Evolutionary conservation across 1,140 invertebrate species (phyloP).

Genomic region (Choristoneura fumiferana): DNA sequence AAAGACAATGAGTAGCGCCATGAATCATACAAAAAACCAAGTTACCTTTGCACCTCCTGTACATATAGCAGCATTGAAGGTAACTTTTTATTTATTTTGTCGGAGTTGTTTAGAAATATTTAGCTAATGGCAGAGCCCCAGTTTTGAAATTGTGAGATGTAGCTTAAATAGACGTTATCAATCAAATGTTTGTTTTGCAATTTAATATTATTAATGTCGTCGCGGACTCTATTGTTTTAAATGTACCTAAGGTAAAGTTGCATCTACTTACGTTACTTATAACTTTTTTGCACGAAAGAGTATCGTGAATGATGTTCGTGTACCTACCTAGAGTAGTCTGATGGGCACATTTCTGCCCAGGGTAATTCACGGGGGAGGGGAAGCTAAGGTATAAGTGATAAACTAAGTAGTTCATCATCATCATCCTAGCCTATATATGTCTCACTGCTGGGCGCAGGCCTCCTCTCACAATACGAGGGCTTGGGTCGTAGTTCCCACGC

Average conservation of each 20-base stretch:
- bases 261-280: no score
- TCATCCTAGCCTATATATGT: no score
- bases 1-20: slow-evolving; percentile 47
- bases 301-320: no score
- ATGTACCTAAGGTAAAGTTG: background rate
- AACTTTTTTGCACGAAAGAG: no score
- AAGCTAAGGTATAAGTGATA: no score
- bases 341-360: no score
- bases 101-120: slow-evolving; percentile 44
- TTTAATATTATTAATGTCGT: background rate
- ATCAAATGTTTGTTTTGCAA: slow-evolving; percentile 34
- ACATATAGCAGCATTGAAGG: background rate
- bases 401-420: no score
- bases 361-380: no score
- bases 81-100: background rate
- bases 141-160: slow-evolving; percentile 36
- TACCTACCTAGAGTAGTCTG: no score
- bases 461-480: no score
- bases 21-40: slow-evolving; percentile 44
- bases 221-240: slow-evolving; percentile 9
- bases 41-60: slow-evolving; percentile 6
- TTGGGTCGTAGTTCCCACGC: no score
- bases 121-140: slow-evolving; percentile 35
- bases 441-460: no score
- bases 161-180: slow-evolving; percentile 44